Evolutionary conservation across 2,888 invertebrate genomes (phyloP).

Genomic region (Boloria selene): DNA sequence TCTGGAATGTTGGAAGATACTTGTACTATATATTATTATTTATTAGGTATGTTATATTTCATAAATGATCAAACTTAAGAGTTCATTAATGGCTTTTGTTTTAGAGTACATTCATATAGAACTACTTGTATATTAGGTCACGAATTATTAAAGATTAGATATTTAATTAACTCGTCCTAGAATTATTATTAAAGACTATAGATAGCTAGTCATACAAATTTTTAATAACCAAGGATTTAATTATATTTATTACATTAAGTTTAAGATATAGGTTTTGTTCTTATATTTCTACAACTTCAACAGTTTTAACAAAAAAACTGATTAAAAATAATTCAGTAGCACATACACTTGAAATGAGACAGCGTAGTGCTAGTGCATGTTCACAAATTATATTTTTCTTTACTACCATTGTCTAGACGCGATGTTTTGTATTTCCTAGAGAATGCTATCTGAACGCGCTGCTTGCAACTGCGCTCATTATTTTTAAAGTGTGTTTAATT

Average conservation of each 20-base stretch:
- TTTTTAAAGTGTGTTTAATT: slow-evolving; percentile 31
- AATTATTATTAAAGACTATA: no score
- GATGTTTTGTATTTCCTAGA: slow-evolving; percentile 28
- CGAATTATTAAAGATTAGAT: no score
- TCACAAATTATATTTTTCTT: slow-evolving; percentile 30
- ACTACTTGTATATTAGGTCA: no score
- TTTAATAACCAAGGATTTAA: no score
- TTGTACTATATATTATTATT: not conserved
- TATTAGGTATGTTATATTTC: not conserved
- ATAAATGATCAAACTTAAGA: not conserved
- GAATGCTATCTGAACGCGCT: slow-evolving; percentile 26
- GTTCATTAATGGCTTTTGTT: no score
- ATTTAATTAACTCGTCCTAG: no score
- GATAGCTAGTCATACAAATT: no score
- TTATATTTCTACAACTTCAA: no score
- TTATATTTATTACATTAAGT: no score
- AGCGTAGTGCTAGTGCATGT: slow-evolving; percentile 9
- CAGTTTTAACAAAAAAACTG: no score
- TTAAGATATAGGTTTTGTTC: no score
- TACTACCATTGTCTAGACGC: slow-evolving; percentile 28
- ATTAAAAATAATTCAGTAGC: not conserved
- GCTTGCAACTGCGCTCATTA: slow-evolving; percentile 30
- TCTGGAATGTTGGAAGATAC: not conserved
- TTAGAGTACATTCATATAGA: no score
- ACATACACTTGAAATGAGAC: slow-evolving; percentile 2